Evolutionary conservation across 2,888 invertebrate genomes (phyloP), one percentile per base, ranked within the genome.

Genomic region (Himalopsyche tibetana): DNA sequence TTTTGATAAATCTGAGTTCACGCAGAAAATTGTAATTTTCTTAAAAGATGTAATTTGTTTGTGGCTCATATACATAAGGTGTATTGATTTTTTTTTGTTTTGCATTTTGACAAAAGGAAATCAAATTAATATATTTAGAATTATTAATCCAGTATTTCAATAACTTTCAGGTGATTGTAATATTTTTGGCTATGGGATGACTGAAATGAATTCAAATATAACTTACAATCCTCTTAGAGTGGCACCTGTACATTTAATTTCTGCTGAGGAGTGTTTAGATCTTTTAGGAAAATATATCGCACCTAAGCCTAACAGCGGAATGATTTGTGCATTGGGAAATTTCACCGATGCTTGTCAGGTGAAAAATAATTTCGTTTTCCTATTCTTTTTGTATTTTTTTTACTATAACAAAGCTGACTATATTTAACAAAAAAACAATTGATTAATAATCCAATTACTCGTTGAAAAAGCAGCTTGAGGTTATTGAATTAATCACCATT

Each of bases 251-350:
- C 89, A 88, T 84, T 90, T 93, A 55, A 89, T 93, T 56, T 92
- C 93, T 2, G 88, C 92, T 85, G 92, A 92, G 88, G 89, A 91
- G n/a, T 93, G 93, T 89, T 89, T 89, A 3, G 84, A 88, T 9
- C 89, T 88, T 15, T 89, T 93, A 82, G 92, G 93, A 1, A 89
- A 89, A 19, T 90, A 90, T 82, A 89, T 92, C 74, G 92, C 93
- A 19, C 93, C 93, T 0, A 87, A 87, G 38, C 88, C 90, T 55
- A 90, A 91, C 80, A 89, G 90, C 84, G 93, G 93, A 12, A 92
- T 93, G 92, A 87, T 93, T 86, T 93, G 93, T 89, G 93, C 93
- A 28, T 83, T 91, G 82, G 93, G 93, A 69, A 90, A 92, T 19
- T 55, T 51, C 84, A 91, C 90, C 1, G 93, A 93, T 88, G 90